Evolutionary conservation across 1,140 invertebrate species (phyloP).

Genomic region (Choristoneura fumiferana): DNA sequence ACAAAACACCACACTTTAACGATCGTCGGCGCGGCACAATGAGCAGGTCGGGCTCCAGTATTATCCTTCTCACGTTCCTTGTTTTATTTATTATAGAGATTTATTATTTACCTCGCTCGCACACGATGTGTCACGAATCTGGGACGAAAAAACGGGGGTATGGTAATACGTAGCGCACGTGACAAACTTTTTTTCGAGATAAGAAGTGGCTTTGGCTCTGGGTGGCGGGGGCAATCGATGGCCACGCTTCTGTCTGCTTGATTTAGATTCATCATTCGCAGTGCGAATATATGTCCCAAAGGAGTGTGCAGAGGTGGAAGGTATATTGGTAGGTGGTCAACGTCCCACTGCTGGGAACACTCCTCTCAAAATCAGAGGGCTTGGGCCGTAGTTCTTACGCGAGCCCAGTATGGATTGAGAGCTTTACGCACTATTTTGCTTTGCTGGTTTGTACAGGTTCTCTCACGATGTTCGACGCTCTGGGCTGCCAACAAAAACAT

Average conservation of each 20-base stretch:
- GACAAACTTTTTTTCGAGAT: constrained; percentile 45
- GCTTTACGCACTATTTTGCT: too few species aligned
- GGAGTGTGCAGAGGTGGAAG: too few species aligned
- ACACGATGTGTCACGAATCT: constrained; percentile 74
- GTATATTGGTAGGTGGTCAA: too few species aligned
- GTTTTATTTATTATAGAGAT: constrained; percentile 77
- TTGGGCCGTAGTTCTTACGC: too few species aligned
- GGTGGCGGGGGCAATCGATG: constrained; percentile 32
- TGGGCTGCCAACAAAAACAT: too few species aligned
- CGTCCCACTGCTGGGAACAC: too few species aligned
- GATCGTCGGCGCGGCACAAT: constrained; percentile 65
- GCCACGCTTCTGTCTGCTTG: constrained; percentile 21
- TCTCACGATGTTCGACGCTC: too few species aligned
- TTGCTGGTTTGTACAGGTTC: too few species aligned
- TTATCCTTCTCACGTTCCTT: constrained; percentile 74
- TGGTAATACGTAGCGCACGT: constrained; percentile 69
- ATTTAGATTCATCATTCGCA: too few species aligned
- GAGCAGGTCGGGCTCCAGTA: constrained; percentile 23
- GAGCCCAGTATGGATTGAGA: too few species aligned
- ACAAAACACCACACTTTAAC: constrained; percentile 74
- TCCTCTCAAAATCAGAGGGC: too few species aligned
- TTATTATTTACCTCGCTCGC: constrained; percentile 75
- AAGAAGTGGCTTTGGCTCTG: constrained; percentile 7
- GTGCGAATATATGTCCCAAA: too few species aligned
- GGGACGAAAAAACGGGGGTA: constrained; percentile 68